These are phyloP conservation scores for Odobenus rosmarus DNA, from an alignment of 2,113 vertebrate species.

Conservation along the genomic window DNA sequence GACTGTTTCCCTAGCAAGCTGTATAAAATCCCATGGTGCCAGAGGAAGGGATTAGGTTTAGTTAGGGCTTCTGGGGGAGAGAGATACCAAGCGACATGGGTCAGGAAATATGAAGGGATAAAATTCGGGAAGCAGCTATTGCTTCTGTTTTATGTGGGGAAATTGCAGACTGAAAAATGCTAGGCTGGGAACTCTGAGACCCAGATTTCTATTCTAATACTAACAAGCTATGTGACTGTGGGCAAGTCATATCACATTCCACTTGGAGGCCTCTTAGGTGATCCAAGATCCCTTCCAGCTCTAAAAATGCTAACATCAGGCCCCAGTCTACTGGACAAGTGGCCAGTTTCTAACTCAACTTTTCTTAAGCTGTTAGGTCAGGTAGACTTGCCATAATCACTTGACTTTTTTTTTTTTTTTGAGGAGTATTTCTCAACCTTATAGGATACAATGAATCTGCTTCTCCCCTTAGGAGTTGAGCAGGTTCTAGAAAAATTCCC, in stretches of 20 bases:
- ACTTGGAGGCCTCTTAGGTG: neutral
- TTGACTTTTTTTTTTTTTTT: neutral
- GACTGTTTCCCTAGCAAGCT: neutral
- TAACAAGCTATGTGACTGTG: neutral
- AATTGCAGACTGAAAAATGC: neutral
- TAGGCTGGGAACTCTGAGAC: neutral
- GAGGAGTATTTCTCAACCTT: neutral
- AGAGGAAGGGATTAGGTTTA: neutral
- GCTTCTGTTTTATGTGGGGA: neutral
- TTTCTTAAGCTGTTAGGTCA: neutral
- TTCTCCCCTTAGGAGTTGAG: neutral
- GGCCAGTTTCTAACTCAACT: neutral
- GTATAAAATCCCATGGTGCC: neutral
- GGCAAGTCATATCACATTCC: neutral
- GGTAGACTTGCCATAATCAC: neutral
- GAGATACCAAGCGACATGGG: neutral
- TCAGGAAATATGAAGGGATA: neutral
- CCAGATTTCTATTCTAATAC: neutral
- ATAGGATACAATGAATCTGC: neutral
- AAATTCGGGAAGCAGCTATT: neutral
- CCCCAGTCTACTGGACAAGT: neutral
- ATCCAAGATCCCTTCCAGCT: neutral
- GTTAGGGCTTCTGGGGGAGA: neutral
- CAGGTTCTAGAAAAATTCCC: neutral
- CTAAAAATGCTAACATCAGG: neutral